A percentile compares a stretch with the other conserved stretches of the same genome.
phyloP scores from a whole-genome alignment of 1,140 invertebrate species.

The Drosophila sturtevanti region DNA sequence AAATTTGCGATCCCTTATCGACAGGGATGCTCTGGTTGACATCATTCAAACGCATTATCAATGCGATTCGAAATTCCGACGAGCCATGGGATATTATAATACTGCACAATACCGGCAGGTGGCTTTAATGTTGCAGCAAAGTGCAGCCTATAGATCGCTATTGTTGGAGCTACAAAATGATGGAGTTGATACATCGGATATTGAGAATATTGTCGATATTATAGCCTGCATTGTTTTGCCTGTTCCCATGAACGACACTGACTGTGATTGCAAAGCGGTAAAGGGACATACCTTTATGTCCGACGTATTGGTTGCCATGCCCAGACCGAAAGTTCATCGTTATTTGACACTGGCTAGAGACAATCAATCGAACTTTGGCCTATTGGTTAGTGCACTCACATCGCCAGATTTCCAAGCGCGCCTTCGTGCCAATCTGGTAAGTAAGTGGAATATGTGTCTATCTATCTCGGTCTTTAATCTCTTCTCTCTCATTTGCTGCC shows the following conservation, averaged over 20 bases:
- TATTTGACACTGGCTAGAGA: conserved; percentile 8
- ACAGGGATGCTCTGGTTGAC: conserved; percentile 20
- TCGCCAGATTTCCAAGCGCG: conserved; percentile 45
- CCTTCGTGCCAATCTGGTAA: conserved; percentile 46
- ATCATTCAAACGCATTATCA: conserved; percentile 60
- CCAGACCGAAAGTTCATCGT: conserved; percentile 30
- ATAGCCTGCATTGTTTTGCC: conserved; percentile 51
- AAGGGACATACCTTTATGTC: conserved; percentile 45
- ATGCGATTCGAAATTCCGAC: conserved; percentile 56
- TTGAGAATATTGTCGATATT: conserved; percentile 51
- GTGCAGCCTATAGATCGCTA: conserved; percentile 30
- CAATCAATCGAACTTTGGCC: conserved; percentile 36
- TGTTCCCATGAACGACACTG: background rate
- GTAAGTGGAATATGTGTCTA: conserved; percentile 15
- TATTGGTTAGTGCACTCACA: conserved; percentile 32
- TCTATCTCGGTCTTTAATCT: background rate
- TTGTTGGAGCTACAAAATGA: conserved; percentile 24
- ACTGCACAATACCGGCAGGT: conserved; percentile 39
- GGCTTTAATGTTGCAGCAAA: conserved; percentile 42
- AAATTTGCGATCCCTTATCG: conserved; percentile 47
- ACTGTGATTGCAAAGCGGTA: conserved; percentile 43
- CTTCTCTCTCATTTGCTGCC: background rate
- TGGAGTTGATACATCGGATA: conserved; percentile 42
- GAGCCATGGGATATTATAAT: conserved; percentile 55
- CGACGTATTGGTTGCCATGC: conserved; percentile 52